A percentile compares a stretch with the other conserved stretches of the same genome.
These are phyloP conservation scores for Geophilus truncorum DNA, from an alignment of 2,888 invertebrate genomes.

Conservation along the genomic window DNA sequence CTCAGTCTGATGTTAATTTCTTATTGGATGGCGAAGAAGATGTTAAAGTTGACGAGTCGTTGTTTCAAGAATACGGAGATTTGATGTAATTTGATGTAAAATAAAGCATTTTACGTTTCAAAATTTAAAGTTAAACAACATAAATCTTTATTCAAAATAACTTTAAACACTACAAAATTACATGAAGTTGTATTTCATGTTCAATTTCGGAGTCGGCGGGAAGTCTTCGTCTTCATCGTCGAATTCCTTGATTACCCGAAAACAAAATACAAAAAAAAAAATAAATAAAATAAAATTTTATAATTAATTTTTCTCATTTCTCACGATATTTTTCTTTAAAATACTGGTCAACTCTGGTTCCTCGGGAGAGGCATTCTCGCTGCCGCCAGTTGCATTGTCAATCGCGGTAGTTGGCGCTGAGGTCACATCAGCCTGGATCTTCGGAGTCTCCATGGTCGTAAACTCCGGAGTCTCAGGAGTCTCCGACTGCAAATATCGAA, in stretches of 20 bases:
- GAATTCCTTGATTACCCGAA: not conserved
- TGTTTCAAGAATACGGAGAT: slow-evolving; percentile 80
- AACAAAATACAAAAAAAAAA: not conserved
- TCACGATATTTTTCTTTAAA: not conserved
- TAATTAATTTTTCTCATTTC: not conserved
- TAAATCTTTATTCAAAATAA: not conserved
- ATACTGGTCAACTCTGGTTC: not conserved
- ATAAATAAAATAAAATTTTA: not conserved
- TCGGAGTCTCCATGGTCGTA: too few species aligned
- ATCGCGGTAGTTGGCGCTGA: not conserved
- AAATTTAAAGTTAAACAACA: not conserved
- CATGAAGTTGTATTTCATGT: not conserved
- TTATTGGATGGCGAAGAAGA: slow-evolving; percentile 73
- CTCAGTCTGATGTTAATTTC: slow-evolving; percentile 94
- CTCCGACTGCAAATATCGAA: too few species aligned
- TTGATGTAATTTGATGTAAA: slow-evolving; percentile 39
- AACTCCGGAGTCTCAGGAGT: too few species aligned
- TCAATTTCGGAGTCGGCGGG: not conserved
- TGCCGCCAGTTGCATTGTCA: not conserved
- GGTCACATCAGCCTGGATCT: not conserved
- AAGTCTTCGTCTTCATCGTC: not conserved
- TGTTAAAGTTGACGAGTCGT: slow-evolving; percentile 86
- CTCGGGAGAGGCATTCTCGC: not conserved
- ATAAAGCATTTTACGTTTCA: too few species aligned
- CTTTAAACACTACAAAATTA: not conserved